Evolutionary conservation across 2,797 vertebrate genomes (phyloP), one percentile per base, ranked within the genome.

Genomic region (Ptychadena robeensis): DNA sequence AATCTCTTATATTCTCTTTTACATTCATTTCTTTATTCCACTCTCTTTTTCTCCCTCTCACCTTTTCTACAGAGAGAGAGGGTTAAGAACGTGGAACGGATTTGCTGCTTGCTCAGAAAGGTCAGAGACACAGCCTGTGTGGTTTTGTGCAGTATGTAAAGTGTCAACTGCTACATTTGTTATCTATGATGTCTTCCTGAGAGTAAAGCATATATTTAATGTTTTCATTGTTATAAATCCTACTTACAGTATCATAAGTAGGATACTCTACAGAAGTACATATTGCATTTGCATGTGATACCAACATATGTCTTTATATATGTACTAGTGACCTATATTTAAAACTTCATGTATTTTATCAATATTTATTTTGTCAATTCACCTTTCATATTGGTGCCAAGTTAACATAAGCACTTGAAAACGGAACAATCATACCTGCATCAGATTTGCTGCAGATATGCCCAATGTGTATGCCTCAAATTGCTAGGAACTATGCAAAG

Each of bases 1-100:
- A 38, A 59, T 44, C n/a, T 35, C 35, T 63, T 68, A 3, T 32
- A 65, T 27, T 9, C 37, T 40, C 34, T 53, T 64, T n/a, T 48
- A 22, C 44, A 31, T 30, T 57, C n/a, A 37, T 48, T 64, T 57
- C 4, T 71, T 28, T 22, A 15, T 35, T 81, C 38, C 11, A 9
- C 1, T n/a, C 32, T 81, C 18, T 35, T n/a, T 67, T 81, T 53
- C 25, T 77, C 59, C 40, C 82, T 87, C 59, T 85, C 67, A 65
- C 87, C 44, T 72, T 78, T 81, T 80, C 77, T 86, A 80, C 93
- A 98, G 96, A 95, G 96, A 79, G 96, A 98, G 89, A 92, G 96
- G 90, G 96, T 97, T 87, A 95, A 96, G 88, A 98, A 98, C 91
- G 96, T 98, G 37, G 96, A 98, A 86, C 93, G 96, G 89, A 97